Percentiles rank a stretch among this genome's conserved stretches.
Conservation (phyloP, 2,113 vertebrate genomes). For the Phyllostomus discolor region DNA sequence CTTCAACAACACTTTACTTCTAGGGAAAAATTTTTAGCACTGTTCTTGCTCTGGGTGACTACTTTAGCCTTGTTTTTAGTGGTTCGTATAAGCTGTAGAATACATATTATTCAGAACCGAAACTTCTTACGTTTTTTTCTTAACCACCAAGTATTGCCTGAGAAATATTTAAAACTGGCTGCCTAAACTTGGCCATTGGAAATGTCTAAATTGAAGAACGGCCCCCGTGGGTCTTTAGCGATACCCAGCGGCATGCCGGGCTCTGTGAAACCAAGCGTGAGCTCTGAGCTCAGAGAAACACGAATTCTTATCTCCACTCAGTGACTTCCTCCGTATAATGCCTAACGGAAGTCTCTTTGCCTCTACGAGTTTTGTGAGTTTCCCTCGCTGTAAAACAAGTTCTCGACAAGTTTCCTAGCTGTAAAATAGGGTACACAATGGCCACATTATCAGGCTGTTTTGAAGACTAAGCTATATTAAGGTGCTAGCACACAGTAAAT, state of each 20-base stretch:
- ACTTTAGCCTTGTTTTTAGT: background rate
- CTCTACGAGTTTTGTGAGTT: background rate
- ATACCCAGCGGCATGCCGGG: background rate
- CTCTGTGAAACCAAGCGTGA: background rate
- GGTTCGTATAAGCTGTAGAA: background rate
- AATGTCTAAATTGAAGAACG: background rate
- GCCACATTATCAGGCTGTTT: background rate
- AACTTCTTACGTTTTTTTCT: background rate
- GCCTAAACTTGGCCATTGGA: background rate
- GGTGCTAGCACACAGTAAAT: background rate
- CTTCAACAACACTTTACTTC: background rate
- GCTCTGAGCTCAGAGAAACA: background rate
- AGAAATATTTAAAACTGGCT: slow-evolving; percentile 7
- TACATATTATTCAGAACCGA: background rate
- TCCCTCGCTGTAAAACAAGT: background rate
- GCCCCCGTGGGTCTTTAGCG: background rate
- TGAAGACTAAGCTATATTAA: background rate
- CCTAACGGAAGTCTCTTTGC: background rate
- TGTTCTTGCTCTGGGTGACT: background rate
- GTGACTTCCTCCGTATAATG: background rate
- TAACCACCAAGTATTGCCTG: background rate
- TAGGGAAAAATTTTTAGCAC: background rate
- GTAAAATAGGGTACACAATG: background rate
- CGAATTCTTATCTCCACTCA: background rate
- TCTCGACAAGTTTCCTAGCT: background rate